phyloP scores from a whole-genome alignment of 2,113 vertebrate species.

The Crotalus tigris region DNA sequence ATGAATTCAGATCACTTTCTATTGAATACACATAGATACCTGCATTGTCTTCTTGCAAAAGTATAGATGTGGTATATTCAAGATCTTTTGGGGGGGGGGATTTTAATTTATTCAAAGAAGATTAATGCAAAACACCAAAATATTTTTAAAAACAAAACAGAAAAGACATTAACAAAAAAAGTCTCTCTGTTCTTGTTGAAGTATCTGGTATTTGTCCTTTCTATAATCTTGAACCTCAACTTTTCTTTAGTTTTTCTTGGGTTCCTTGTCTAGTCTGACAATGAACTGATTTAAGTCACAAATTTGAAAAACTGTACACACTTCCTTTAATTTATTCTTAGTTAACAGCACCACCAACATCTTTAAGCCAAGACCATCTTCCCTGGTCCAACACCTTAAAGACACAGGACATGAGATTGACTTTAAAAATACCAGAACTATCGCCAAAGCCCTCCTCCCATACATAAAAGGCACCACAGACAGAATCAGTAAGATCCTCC shows the following conservation, averaged over 20 bases:
- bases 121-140: too few species aligned
- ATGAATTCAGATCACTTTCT: background rate
- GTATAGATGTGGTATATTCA: background rate
- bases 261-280: background rate
- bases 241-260: background rate
- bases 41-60: background rate
- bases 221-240: background rate
- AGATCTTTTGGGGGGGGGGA: background rate
- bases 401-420: too few species aligned
- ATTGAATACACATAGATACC: background rate
- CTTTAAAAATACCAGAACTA: too few species aligned
- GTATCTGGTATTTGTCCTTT: background rate
- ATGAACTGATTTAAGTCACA: background rate
- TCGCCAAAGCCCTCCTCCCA: too few species aligned
- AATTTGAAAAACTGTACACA: background rate
- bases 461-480: too few species aligned
- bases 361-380: background rate
- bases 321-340: background rate
- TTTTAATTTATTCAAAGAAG: too few species aligned
- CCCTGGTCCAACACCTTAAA: too few species aligned
- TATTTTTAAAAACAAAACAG: too few species aligned
- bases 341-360: background rate
- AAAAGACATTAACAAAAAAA: too few species aligned
- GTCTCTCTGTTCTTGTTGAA: too few species aligned
- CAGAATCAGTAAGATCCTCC: too few species aligned